Base-by-base conservation (phyloP, 2,113 vertebrate species). In the Paratilapia polleni region DNA sequence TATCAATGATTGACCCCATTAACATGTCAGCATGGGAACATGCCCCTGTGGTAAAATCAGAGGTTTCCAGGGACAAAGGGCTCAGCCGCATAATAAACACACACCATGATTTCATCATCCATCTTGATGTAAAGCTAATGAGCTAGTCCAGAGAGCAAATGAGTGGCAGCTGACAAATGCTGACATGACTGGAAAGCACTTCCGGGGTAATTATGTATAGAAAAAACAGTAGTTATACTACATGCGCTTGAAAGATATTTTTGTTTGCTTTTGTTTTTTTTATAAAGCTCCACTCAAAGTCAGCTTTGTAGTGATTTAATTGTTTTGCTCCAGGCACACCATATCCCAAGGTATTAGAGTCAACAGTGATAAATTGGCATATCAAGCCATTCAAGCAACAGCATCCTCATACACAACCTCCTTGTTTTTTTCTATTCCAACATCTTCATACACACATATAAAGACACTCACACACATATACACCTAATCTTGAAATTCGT, bases 361-460 rank as follows among this genome's bases (percentile, higher is more conserved):
- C 92, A 90, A 93, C 90, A 90, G 83, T 74, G 91, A 95, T 94
- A 95, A 92, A 95, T 95, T 93, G 91, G 88, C 87, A 90, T 91
- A 92, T 94, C 87, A 91, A 94, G 88, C 66, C 87, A 92, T 90
- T 91, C 78, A 91, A 91, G 82, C 81, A 89, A 87, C 93, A 52
- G 88, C 86, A 88, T 76, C 34, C 81, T 76, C 60, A 88, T 87
- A 88, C 56, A 59, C 64, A 87, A 78, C 79, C 74, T 78, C 89
- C 80, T 88, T 61, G 0, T 76, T 85, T 82, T 2, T 61, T 82
- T 34, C 57, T 73, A 59, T 4, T 20, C 61, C 68, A 73, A 11
- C 1, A 0, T 73, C 62, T 64, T 64, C 68, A 73, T 54, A 15
- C 26, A 34, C 26, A 3, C 24, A 20, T 13, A 2, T 47, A 54